Percentiles rank a stretch among this genome's conserved stretches.
Evolutionary conservation across 1,140 invertebrate genomes (phyloP).

Genomic region (Eubasilissa regina): DNA sequence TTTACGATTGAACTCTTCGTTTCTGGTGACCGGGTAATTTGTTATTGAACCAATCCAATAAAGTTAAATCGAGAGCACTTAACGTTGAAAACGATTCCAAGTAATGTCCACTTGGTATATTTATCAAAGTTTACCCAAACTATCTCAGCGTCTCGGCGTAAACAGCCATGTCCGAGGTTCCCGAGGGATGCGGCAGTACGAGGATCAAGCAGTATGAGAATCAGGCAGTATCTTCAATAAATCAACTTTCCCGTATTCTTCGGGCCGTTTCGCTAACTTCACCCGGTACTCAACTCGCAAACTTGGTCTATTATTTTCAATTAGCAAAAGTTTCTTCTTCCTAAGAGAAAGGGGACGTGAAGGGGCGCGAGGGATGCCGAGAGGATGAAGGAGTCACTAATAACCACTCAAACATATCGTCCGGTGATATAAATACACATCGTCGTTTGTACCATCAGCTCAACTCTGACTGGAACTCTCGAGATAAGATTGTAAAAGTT

Average conservation of each 20-base stretch:
- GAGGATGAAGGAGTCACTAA: constrained; percentile 44
- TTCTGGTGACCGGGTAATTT: constrained; percentile 12
- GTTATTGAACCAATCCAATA: constrained; percentile 10
- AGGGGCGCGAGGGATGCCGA: constrained; percentile 17
- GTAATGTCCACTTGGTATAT: constrained; percentile 11
- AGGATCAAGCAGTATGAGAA: background rate
- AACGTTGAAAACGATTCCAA: constrained; percentile 16
- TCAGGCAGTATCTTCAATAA: constrained; percentile 49
- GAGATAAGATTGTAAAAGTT: no score
- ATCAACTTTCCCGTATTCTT: constrained; percentile 60
- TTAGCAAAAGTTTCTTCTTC: constrained; percentile 56
- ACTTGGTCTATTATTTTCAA: constrained; percentile 60
- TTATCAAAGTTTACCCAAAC: background rate
- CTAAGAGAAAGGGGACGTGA: constrained; percentile 27
- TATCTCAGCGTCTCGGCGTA: constrained; percentile 12
- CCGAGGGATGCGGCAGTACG: constrained; percentile 33
- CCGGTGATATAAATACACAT: constrained; percentile 12
- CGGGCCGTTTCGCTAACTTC: constrained; percentile 52
- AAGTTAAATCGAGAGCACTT: constrained; percentile 9
- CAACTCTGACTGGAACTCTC: no score
- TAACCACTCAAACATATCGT: constrained; percentile 58
- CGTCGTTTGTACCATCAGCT: no score
- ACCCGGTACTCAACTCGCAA: constrained; percentile 39
- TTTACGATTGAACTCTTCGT: background rate
- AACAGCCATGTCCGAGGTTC: constrained; percentile 24